Evolutionary conservation across 2,797 vertebrate genomes (phyloP), one percentile per base, ranked within the genome.

Genomic region (Telmatherina bonti): DNA sequence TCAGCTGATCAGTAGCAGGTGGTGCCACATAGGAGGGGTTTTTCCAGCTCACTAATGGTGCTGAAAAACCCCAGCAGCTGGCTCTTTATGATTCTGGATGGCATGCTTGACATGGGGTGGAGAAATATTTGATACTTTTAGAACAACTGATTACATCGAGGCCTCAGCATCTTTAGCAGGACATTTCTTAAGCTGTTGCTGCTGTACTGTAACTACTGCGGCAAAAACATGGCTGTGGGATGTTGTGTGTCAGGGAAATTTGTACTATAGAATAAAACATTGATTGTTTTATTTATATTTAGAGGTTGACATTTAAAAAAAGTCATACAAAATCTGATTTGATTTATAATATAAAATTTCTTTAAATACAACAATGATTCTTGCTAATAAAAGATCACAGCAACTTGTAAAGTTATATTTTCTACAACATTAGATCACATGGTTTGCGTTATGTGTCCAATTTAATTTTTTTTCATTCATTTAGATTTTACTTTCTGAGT

Each of bases 71-170:
- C 70, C 56, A 71, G 73, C 86, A 91, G 85, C 86, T 88, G 87
- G 72, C 69, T 63, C 74, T 88, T 86, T 83, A 85, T 86, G 83
- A 88, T 83, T 82, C 79, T 77, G 71, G 78, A 75, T 59, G 67
- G 77, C 79, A 82, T 62, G 57, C 74, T 79, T 57, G 58, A 67
- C 47, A 63, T 16, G 41, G 54, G 54, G 45, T 47, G 51, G 59
- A 71, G 62, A 89, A 89, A 89, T 82, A 85, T 79, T 79, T 76
- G 67, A 85, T 74, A 70, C 72, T 81, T 86, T 88, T 81, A 84
- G 76, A 87, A 83, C 47, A 62, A 86, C 36, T 83, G 62, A 78
- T 74, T 72, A 15, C 79, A 62, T 56, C 57, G 41, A 41, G 68
- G 71, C 75, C 74, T 80, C 67, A 29, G 57, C 49, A 71, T 73